A percentile compares a stretch with the other conserved stretches of the same genome.
phyloP scores from a whole-genome alignment of 2,113 vertebrate species.

The Anarhynchus alexandrinus region DNA sequence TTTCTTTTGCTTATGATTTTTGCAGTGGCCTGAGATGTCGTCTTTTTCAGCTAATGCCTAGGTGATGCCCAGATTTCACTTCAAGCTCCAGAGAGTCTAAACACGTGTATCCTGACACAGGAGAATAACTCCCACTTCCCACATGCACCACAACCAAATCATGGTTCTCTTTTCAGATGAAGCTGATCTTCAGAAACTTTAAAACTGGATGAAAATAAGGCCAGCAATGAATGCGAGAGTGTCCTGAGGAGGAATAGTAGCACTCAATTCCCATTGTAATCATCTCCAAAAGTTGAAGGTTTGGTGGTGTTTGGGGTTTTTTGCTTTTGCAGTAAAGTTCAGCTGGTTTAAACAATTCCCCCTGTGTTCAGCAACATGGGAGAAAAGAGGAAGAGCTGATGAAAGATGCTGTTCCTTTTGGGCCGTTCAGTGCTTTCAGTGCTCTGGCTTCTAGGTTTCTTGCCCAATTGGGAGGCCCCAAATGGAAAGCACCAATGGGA shows the following conservation, averaged over 20 bases:
- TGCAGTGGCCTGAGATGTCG: not conserved
- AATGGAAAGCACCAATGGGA: not conserved
- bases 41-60: not conserved
- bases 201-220: not conserved
- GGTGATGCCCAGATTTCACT: not conserved
- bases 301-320: not conserved
- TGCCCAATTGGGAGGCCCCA: fast-evolving
- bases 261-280: not conserved
- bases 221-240: not conserved
- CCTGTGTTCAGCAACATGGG: not conserved
- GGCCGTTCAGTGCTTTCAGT: not conserved
- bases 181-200: not conserved
- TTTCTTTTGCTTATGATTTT: not conserved
- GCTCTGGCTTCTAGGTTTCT: not conserved
- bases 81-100: not conserved
- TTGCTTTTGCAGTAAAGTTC: not conserved
- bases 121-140: not conserved
- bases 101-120: fast-evolving
- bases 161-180: not conserved
- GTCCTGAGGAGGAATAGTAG: not conserved
- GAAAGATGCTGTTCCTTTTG: not conserved
- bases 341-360: not conserved
- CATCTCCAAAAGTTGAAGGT: not conserved
- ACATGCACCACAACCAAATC: not conserved
- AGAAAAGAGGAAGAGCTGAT: not conserved